These are phyloP conservation scores for Spodoptera frugiperda DNA, from an alignment of 1,140 invertebrate genomes.

Conservation along the genomic window DNA sequence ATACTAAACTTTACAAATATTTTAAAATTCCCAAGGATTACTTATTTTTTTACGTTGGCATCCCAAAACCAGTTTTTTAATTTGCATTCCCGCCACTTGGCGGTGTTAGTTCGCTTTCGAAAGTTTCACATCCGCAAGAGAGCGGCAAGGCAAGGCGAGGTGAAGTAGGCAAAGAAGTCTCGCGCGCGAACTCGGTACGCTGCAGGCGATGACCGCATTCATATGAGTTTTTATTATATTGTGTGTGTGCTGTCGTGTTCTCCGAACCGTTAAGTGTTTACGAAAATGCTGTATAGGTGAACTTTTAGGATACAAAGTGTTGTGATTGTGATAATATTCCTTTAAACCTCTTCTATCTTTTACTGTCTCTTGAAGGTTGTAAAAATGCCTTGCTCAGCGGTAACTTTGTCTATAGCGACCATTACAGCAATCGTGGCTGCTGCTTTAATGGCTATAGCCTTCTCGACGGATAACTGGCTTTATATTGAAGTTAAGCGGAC, in stretches of 20 bases:
- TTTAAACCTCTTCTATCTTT: constrained; percentile 66
- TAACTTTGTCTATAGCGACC: constrained; percentile 96
- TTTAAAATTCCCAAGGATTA: neutral
- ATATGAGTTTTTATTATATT: constrained; percentile 82
- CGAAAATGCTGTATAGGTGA: constrained; percentile 86
- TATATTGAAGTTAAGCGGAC: constrained; percentile 95
- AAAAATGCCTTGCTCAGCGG: constrained; percentile 97
- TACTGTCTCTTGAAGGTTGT: constrained; percentile 76
- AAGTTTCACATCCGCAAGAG: constrained; percentile 86
- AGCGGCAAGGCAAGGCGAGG: constrained; percentile 78
- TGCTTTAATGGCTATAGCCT: constrained; percentile 95
- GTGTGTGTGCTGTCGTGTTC: constrained; percentile 83
- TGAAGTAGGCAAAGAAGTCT: constrained; percentile 83
- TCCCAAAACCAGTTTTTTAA: constrained; percentile 78
- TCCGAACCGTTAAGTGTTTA: constrained; percentile 80
- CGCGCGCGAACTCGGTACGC: constrained; percentile 83
- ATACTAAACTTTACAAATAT: too few relatives aligned
- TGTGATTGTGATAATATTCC: constrained; percentile 81
- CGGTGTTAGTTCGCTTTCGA: constrained; percentile 81
- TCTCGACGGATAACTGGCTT: constrained; percentile 98
- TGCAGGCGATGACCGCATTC: constrained; percentile 85
- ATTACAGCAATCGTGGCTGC: constrained; percentile 97
- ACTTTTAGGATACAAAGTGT: constrained; percentile 76
- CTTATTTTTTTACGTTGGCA: constrained; percentile 60
- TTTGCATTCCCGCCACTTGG: constrained; percentile 83